Conservation (phyloP, 2,888 invertebrate genomes). For the Synanthedon myopaeformis region DNA sequence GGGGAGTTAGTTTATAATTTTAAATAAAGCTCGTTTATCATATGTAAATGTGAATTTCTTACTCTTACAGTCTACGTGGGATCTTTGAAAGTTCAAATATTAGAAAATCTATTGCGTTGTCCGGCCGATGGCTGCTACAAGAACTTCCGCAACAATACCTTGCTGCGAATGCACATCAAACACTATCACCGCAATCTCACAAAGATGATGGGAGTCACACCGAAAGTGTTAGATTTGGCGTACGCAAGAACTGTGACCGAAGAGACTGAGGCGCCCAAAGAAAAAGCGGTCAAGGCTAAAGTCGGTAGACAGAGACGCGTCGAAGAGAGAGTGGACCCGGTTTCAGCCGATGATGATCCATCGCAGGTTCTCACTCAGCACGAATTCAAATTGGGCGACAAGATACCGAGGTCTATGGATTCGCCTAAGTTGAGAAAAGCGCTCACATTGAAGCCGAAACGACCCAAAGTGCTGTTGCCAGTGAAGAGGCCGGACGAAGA, state of each 20-base stretch:
- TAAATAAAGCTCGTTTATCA: too few species aligned
- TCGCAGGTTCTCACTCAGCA: background rate
- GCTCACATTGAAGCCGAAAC: constrained; percentile 39
- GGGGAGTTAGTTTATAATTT: too few species aligned
- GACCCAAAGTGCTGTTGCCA: constrained; percentile 49
- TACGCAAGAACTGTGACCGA: constrained; percentile 75
- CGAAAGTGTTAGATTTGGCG: constrained; percentile 88
- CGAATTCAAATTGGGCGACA: constrained; percentile 2
- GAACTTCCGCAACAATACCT: constrained; percentile 89
- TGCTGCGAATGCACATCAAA: constrained; percentile 93
- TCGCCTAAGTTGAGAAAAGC: constrained; percentile 53
- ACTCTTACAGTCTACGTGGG: constrained; percentile 64
- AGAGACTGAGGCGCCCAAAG: constrained; percentile 14
- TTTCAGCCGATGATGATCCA: constrained; percentile 10
- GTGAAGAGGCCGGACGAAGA: constrained; percentile 23
- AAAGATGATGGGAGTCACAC: constrained; percentile 80
- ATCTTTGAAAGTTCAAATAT: constrained; percentile 74
- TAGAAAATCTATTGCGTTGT: constrained; percentile 77
- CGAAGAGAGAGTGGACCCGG: constrained; percentile 24
- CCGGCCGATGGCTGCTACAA: constrained; percentile 88
- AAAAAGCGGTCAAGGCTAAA: constrained; percentile 37
- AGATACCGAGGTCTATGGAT: constrained; percentile 28
- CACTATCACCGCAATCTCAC: constrained; percentile 90
- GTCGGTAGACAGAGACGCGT: constrained; percentile 35
- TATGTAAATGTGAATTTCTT: background rate